Base-by-base conservation (phyloP, 1,140 invertebrate genomes). In the Lepidotrigona ventralis region DNA sequence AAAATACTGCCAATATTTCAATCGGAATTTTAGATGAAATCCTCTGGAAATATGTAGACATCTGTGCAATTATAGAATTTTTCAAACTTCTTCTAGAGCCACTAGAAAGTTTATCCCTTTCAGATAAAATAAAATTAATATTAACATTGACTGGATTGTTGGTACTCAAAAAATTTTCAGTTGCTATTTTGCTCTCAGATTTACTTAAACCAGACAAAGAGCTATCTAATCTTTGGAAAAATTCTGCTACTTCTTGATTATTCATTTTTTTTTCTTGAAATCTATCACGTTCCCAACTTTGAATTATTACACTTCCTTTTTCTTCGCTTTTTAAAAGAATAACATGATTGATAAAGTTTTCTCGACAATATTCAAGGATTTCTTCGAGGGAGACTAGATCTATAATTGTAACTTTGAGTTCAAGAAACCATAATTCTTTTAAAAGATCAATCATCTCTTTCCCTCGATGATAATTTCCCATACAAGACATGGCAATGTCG, bases 301-400 rank as follows among this genome's bases (percentile, higher is more conserved):
- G 92, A 64, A 97, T 94, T 84, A 95, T 95, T 23, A 97, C 92
- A 26, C 86, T 95, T 2, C 95, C 95, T 79, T 95, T 95, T 87
- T 97, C 97, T 0, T 93, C 93, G 79, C 96, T 96, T 88, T 96
- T 97, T 14, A 97, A 92, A 29, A 97, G 93, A 15, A 98, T 94
- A 33, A 97, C 95, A 90, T 96, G 95, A 69, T 95, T 94, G 11
- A 97, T 96, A 29, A 95, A 95, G 66, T 96, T 93, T 73, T 96
- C 95, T 53, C 93, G 92, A 68, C 96, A 96, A 83, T 96, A 95
- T 80, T 96, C 96, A 86, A 97, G 95, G 23, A 96, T 95, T 66
- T 97, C 97, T 90, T 97, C 96, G 33, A 95, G 90, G 69, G 93
- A 95, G 87, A 95, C 71, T 21, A 94, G 93, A 89, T 96, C 95